Base-by-base conservation (phyloP, 2,888 invertebrate genomes). In the Bhutanitis thaidina region DNA sequence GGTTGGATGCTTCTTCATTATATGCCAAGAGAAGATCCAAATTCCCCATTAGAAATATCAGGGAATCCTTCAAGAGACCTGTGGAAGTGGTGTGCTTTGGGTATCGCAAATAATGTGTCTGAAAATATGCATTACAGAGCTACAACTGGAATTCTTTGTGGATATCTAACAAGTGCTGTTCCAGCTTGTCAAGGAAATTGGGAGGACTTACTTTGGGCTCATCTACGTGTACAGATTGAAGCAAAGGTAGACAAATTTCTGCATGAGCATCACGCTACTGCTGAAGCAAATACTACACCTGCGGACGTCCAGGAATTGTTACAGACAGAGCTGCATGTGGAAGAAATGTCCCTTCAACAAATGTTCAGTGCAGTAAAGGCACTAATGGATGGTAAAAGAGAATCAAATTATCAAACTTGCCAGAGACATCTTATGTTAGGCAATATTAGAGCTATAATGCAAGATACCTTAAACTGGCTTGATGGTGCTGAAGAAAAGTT, bases 131-230 rank as follows among this genome's bases (percentile, higher is more conserved):
- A 91, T 57, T 90, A 89, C 52, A 75, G 82, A 62, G 96, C 96
- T 3, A 91, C 95, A 12, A 91, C 95, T 53, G 96, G 93, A 1
- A 91, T 94, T 43, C 91, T 97, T 41, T 96, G 97, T 80, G 98
- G 98, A 0, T 94, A 97, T 74, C 80, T 98, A 35, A 88, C 92
- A 27, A 92, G 95, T 5, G 76, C 97, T n/a, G 77, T 97, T 34
- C 91, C 93, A 0, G 93, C 94, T 9, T 94, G 96, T 55, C 85
- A 92, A 61, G 88, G 90, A n/a, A 93, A 92, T 20, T 98, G 98
- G 98, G 94, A 96, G 67, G 98, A 98, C 77, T 87, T 94, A 55
- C 83, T 98, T 20, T 98, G 98, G 98, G 95, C 96, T 1, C 94
- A 96, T 74, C 88, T 96, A 57, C 93, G 93, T 68, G 92, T 94